These are phyloP conservation scores for Brachypalpus laphriformis DNA, from an alignment of 2,888 invertebrate genomes.

Conservation along the genomic window DNA sequence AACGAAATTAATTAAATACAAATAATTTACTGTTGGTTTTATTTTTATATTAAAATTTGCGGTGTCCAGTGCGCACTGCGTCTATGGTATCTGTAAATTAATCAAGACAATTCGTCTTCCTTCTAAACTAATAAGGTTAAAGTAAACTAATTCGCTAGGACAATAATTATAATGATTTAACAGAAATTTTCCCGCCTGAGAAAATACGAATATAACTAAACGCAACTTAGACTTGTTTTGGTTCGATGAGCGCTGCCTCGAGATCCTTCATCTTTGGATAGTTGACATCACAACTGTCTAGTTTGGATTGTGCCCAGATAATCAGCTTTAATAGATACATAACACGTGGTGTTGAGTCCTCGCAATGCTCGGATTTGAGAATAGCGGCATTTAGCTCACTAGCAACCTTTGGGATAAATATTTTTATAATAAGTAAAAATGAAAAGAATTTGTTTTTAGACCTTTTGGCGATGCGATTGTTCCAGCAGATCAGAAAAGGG, in stretches of 20 bases:
- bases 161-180: slow-evolving; percentile 45
- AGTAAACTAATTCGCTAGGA: slow-evolving; percentile 66
- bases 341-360: slow-evolving; percentile 94
- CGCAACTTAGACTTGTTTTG: slow-evolving; percentile 76
- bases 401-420: slow-evolving; percentile 88
- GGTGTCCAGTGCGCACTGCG: slow-evolving; percentile 8
- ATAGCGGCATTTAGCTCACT: slow-evolving; percentile 99
- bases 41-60: slow-evolving; percentile 51
- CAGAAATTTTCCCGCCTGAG: slow-evolving; percentile 34
- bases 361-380: slow-evolving; percentile 95
- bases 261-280: slow-evolving; percentile 98
- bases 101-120: slow-evolving; percentile 13
- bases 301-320: slow-evolving; percentile 97
- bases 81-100: slow-evolving; percentile 25
- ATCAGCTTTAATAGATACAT: slow-evolving; percentile 96
- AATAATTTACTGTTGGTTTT: slow-evolving; percentile 47
- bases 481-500: slow-evolving; percentile 97
- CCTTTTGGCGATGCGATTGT: slow-evolving; percentile 96
- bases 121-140: slow-evolving; percentile 44
- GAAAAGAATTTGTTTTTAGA: slow-evolving; percentile 77
- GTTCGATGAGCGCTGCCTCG: slow-evolving; percentile 91
- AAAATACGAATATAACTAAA: slow-evolving; percentile 84
- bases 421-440: slow-evolving; percentile 19
- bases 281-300: slow-evolving; percentile 96
- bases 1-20: slow-evolving; percentile 28